Evolutionary conservation across 2,797 vertebrate genomes (phyloP), one percentile per base, ranked within the genome.

Genomic region (Monodelphis domestica): DNA sequence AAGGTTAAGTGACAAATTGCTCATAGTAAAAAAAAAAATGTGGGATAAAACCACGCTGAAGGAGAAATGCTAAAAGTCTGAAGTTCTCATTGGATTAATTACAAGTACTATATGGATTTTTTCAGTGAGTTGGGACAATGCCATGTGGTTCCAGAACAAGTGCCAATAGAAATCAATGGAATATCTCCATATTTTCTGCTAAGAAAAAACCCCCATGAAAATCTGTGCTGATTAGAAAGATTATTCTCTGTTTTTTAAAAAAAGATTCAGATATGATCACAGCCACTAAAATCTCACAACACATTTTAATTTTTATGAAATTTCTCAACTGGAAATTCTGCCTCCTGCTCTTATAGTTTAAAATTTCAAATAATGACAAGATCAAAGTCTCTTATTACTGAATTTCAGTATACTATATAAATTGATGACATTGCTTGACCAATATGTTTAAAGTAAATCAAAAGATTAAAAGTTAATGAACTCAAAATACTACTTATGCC

Each of bases 71-170:
- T 0, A 51, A 54, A 93, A 91, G 59, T 87, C 1, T 45, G 53
- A 93, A 95, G 59, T 33, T 57, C 90, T 94, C 54, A 45, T 91
- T 93, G 88, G 54, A 89, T 91, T 89, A 91, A 94, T 92, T 57
- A 93, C 24, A 12, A 84, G 55, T 50, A 92, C 26, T 5, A 53
- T 53, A 55, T 1, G 94, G 12, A 54, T 53, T 89, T 89, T n/a
- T 28, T 57, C 45, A 51, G 21, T 78, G 70, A 78, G 9, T 24
- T 78, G 70, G 38, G 95, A 95, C 91, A 70, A 55, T 93, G 90
- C 50, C 91, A 93, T n/a, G 63, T 52, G 55, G 53, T 56, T 91
- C 11, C 24, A 89, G n/a, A 90, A 95, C 78, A 95, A 91, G 90
- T 53, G 57, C 89, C 90, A 96, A 29, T 11, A 91, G 54, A 59